phyloP scores from a whole-genome alignment of 64 coral and sea anemone genomes.

The Acropora tenuis region DNA sequence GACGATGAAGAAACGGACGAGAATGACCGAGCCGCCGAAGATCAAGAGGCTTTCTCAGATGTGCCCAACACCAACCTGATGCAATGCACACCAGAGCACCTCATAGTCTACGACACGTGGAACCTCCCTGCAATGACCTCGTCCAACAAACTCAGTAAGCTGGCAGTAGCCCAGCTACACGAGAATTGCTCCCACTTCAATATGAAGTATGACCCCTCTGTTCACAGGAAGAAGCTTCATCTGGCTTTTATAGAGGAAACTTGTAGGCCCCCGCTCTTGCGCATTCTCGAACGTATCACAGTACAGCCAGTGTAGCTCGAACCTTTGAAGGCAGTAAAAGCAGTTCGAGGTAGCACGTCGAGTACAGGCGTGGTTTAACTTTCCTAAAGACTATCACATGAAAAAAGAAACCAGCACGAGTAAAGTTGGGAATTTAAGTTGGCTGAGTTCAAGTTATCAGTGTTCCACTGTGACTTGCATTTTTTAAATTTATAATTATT shows the following conservation, averaged over 20 bases:
- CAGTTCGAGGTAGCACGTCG: background rate
- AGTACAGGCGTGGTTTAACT: background rate
- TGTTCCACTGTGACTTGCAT: background rate
- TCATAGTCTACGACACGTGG: slow-evolving; percentile 31
- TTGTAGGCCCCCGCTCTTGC: background rate
- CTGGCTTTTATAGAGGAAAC: background rate
- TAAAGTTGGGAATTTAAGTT: too few species aligned
- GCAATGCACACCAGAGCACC: slow-evolving; percentile 24
- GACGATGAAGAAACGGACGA: slow-evolving; percentile 12
- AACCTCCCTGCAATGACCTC: slow-evolving; percentile 12
- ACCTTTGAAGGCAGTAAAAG: background rate
- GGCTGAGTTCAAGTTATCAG: background rate
- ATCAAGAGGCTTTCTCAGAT: background rate
- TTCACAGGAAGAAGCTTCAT: background rate
- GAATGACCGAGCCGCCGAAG: slow-evolving; percentile 1
- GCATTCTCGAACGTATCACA: background rate
- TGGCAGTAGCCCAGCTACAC: slow-evolving; percentile 8
- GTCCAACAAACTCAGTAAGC: slow-evolving; percentile 7
- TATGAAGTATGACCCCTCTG: background rate
- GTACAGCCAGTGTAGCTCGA: background rate
- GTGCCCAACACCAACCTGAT: slow-evolving; percentile 5
- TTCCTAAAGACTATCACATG: background rate
- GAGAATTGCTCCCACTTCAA: background rate
- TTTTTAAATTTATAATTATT: background rate
- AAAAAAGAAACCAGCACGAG: background rate